Evolutionary conservation across 1,140 invertebrate species (phyloP), one percentile per base, ranked within the genome.

Genomic region (Phymastichus coffea): DNA sequence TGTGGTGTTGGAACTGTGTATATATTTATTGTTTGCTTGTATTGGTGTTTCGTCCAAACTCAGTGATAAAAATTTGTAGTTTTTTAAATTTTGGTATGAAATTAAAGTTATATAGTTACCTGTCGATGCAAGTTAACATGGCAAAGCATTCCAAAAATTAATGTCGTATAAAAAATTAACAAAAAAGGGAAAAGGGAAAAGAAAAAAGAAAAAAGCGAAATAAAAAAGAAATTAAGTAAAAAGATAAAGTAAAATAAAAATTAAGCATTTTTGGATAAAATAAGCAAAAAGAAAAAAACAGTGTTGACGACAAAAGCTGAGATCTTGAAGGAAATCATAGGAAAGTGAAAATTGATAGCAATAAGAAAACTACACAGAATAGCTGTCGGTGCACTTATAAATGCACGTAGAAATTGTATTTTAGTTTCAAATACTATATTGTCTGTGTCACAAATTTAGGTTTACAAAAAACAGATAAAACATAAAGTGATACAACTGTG

Each of bases 361-460:
- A 26, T 15, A 47, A 51, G 51, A 8, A 37, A 52, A 59, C 47
- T 40, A 52, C 19, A 44, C 8, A 23, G 51, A 44, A 44, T n/a
- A n/a, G n/a, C 41, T n/a, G 30, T 51, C 51, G 19, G 37, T 33
- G 40, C 15, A 54, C 17, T 43, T 10, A 15, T 23, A 51, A 53
- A 41, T 37, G 28, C 48, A 41, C 41, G 3, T 44, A 59, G 48
- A 59, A 58, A 53, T 59, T 59, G 23, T 59, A 59, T 59, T 59
- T 59, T n/a, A n/a, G n/a, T n/a, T 30, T 58, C n/a, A 14, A 30
- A 23, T 58, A 51, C 47, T 40, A 40, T 23, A 38, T 51, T 22
- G 35, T n/a, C n/a, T n/a, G n/a, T n/a, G 30, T 15, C 30, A 43
- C 44, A 43, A 19, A 59, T 35, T 23, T 20, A 28, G 23, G 33